These are phyloP conservation scores for Elanoides forficatus DNA, from an alignment of 2,113 vertebrate species.

Conservation along the genomic window DNA sequence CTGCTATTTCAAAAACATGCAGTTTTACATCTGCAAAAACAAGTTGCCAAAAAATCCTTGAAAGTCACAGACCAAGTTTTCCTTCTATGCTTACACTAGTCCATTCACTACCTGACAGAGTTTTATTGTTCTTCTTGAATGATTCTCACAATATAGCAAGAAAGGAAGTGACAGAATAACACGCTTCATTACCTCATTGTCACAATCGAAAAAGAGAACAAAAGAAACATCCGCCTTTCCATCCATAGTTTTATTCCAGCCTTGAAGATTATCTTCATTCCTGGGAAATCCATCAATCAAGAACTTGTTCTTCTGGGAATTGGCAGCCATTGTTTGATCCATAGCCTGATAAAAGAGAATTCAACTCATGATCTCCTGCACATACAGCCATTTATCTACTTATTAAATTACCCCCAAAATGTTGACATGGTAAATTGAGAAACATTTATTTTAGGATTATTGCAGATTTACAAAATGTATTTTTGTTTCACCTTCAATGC, in stretches of 20 bases:
- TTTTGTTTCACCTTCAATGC: not conserved
- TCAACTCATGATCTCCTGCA: not conserved
- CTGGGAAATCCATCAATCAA: conserved; percentile 98
- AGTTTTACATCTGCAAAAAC: not conserved
- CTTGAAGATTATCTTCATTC: conserved; percentile 95
- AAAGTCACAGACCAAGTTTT: not conserved
- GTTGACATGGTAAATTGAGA: not conserved
- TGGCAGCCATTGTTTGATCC: conserved; percentile 78
- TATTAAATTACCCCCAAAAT: not conserved
- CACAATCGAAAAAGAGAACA: conserved; percentile 96
- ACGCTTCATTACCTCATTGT: conserved; percentile 84
- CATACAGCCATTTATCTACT: not conserved
- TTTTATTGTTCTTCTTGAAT: not conserved
- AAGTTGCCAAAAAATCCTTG: not conserved
- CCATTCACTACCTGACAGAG: not conserved
- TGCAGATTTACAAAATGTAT: not conserved
- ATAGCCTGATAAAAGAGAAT: conserved; percentile 80
- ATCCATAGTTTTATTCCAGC: conserved; percentile 91
- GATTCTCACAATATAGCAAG: not conserved
- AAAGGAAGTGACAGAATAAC: not conserved
- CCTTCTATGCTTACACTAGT: not conserved
- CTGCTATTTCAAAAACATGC: not conserved
- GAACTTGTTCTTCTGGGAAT: conserved; percentile 87
- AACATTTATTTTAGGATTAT: not conserved
- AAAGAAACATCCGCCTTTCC: conserved; percentile 92